Evolutionary conservation across 2,797 vertebrate species (phyloP).

Genomic region (Trachops cirrhosus): DNA sequence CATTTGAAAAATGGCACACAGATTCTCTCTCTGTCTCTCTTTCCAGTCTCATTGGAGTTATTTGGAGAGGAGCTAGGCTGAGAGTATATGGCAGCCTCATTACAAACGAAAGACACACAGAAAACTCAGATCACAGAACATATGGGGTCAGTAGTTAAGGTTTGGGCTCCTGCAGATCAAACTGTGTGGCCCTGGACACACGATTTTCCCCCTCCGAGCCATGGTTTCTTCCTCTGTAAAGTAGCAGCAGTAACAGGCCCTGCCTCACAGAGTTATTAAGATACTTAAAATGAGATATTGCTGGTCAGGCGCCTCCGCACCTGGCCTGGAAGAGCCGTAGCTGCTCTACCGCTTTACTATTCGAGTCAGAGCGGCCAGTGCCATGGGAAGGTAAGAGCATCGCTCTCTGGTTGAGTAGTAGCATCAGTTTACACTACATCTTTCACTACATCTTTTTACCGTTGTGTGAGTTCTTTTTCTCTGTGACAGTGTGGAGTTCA

Average conservation of each 20-base stretch:
- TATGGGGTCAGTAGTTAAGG: not conserved
- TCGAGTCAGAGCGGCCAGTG: not conserved
- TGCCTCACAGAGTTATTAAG: not conserved
- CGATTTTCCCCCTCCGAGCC: not conserved
- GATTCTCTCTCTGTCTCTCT: not conserved
- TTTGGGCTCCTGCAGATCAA: not conserved
- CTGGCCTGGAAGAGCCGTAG: not conserved
- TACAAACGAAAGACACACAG: conserved; percentile 40
- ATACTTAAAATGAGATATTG: not conserved
- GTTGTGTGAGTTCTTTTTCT: not conserved
- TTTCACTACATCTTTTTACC: not conserved
- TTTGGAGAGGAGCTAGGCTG: conserved; percentile 38
- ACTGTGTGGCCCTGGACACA: not conserved
- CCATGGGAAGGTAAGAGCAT: not conserved
- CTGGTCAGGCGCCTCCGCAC: not conserved
- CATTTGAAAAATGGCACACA: conserved; percentile 34
- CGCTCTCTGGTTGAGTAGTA: not conserved
- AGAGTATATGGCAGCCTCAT: conserved; percentile 51
- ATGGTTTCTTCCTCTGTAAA: not conserved
- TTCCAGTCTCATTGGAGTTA: conserved; percentile 61
- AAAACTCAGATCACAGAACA: not conserved
- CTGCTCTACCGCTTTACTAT: not conserved
- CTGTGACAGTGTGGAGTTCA: not conserved
- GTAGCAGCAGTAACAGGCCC: rapidly evolving
- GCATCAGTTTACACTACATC: rapidly evolving